A percentile compares a stretch with the other conserved stretches of the same genome.
Evolutionary conservation across 1,140 invertebrate species (phyloP).

Genomic region (Drosophila nebulosa): DNA sequence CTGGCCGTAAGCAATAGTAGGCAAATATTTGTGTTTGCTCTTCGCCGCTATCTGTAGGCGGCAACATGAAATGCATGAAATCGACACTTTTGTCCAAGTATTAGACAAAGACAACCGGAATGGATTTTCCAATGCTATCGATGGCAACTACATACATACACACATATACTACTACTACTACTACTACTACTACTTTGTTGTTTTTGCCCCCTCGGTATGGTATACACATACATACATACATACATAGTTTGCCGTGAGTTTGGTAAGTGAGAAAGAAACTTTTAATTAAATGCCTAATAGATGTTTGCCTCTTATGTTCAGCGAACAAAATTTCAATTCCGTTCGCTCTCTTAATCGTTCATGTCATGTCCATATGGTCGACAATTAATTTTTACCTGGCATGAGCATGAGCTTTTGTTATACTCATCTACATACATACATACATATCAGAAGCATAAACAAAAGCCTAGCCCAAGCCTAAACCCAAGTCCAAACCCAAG

Average conservation of each 20-base stretch:
- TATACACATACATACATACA: too few relatives aligned
- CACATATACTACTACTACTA: too few relatives aligned
- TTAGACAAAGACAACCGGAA: conserved; percentile 38
- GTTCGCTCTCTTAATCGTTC: conserved; percentile 56
- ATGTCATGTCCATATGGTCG: conserved; percentile 62
- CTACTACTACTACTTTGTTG: too few relatives aligned
- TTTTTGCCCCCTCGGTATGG: neutral
- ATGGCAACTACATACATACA: conserved; percentile 40
- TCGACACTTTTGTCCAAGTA: conserved; percentile 66
- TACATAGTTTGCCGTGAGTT: neutral
- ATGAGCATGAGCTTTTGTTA: neutral
- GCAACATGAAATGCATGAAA: conserved; percentile 72
- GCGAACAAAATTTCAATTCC: conserved; percentile 63
- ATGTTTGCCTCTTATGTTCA: conserved; percentile 66
- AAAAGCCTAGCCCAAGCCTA: conserved; percentile 14
- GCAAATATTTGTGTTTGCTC: conserved; percentile 74
- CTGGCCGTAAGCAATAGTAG: conserved; percentile 69
- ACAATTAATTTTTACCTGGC: conserved; percentile 60
- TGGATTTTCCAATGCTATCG: conserved; percentile 54
- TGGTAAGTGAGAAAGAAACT: conserved; percentile 69
- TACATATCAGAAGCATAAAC: conserved; percentile 2
- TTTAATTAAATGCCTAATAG: conserved; percentile 77
- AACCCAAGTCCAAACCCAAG: conserved; percentile 11
- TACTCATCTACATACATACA: too few relatives aligned
- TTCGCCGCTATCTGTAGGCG: conserved; percentile 63